Base-by-base conservation (phyloP, 2,888 invertebrate genomes). In the Polydrusus cervinus region DNA sequence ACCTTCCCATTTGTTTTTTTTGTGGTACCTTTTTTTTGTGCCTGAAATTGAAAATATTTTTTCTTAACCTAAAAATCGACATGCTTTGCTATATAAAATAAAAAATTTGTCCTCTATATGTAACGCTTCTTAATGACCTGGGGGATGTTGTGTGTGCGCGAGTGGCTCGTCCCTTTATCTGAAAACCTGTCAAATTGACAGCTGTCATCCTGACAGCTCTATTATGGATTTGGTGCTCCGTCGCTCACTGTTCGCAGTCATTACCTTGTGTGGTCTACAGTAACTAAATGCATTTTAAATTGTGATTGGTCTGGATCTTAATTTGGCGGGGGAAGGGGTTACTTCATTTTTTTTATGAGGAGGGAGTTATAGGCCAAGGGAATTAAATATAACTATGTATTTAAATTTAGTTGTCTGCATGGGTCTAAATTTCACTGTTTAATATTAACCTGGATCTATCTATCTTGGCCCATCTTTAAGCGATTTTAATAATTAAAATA, bases 161-260 rank as follows among this genome's bases (percentile, higher is more conserved):
- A 82, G 84, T 84, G 84, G 83, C 83, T 80, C 82, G 84, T 84
- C 84, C 84, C 83, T 66, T 38, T 66, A 51, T 38, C 9, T 49
- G 9, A 49, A 16, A 47, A 14, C 9, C 40, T 20, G 38, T 49
- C 16, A 16, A 68, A 60, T 3, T 38, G 62, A 51, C 47, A 75
- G 51, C 30, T 18, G 34, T 47, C 16, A 16, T 55, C 34, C 43
- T 55, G 65, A 55, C 49, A 76, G 45, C 38, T 76, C 64, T 57
- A 74, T 74, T 69, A 70, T 65, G 40, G 70, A 51, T 64, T 67
- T 71, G 60, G 34, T 25, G 66, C 45, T 67, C 25, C 16, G 51
- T 68, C 55, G 53, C 40, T 71, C 51, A 57, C 64, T 55, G 43
- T 74, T 69, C 74, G 70, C 74, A 74, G 74, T 64, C n/a, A 20